A percentile compares a stretch with the other conserved stretches of the same genome.
phyloP scores from a whole-genome alignment of 2,797 vertebrate species.

The Distichodus sexfasciatus region DNA sequence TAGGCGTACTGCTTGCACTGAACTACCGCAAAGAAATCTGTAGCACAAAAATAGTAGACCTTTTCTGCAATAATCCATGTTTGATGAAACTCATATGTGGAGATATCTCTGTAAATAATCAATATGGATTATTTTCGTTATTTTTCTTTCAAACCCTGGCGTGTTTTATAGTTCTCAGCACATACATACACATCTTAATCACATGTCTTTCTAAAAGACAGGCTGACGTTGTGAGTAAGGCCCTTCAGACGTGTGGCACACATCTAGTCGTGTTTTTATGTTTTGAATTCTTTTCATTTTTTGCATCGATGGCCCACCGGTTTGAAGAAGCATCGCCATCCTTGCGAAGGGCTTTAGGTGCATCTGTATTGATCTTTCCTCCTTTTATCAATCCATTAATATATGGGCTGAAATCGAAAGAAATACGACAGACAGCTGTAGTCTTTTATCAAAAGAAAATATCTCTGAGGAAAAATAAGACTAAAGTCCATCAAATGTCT shows the following conservation, averaged over 20 bases:
- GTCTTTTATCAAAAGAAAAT: too few species aligned
- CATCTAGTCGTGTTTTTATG: neutral
- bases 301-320: neutral
- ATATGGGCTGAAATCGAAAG: conserved; percentile 17
- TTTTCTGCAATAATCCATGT: conserved; percentile 69
- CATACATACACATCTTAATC: conserved; percentile 73
- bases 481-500: too few species aligned
- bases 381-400: conserved; percentile 11
- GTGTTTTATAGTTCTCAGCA: conserved; percentile 65
- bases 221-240: too few species aligned
- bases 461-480: too few species aligned
- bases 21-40: conserved; percentile 48
- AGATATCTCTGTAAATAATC: conserved; percentile 59
- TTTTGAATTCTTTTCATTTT: conserved; percentile 41
- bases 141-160: conserved; percentile 54
- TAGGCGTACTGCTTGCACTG: too few species aligned
- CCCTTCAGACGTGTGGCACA: too few species aligned
- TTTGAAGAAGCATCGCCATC: neutral
- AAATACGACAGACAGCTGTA: neutral
- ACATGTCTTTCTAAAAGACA: conserved; percentile 57
- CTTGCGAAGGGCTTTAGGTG: neutral
- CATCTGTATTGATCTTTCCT: conserved; percentile 41
- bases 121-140: conserved; percentile 58
- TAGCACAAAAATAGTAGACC: conserved; percentile 57
- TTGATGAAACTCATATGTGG: conserved; percentile 63